Conservation (phyloP, 2,113 vertebrate species). For the Salvelinus fontinalis region DNA sequence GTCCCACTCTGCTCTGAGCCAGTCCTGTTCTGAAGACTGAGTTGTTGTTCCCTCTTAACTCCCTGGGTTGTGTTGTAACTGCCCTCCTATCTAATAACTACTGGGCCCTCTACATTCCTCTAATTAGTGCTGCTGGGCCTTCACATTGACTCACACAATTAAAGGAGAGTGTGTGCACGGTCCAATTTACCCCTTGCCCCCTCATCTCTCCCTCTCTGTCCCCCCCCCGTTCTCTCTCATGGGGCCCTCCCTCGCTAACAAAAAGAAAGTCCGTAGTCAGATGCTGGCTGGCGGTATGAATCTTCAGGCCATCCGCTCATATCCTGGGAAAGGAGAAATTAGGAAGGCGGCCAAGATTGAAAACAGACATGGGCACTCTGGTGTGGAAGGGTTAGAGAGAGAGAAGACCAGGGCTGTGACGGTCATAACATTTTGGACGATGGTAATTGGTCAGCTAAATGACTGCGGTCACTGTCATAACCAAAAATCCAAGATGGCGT, state of each 20-base stretch:
- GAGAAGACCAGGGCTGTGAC: no score
- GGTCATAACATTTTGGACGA: no score
- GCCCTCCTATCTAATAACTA: conserved; percentile 49
- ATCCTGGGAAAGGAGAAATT: no score
- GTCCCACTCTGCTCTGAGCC: background rate
- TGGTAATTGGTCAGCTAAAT: no score
- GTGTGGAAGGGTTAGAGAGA: no score
- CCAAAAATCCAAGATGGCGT: no score
- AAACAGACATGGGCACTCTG: conserved; percentile 38
- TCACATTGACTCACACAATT: conserved; percentile 61
- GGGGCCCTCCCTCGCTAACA: conserved; percentile 20
- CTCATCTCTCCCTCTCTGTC: background rate
- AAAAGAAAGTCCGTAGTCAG: conserved; percentile 74
- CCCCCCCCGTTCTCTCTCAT: background rate
- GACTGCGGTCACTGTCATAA: no score
- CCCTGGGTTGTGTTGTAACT: conserved; percentile 35
- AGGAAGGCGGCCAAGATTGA: no score
- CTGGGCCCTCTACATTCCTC: conserved; percentile 34
- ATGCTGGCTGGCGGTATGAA: conserved; percentile 72
- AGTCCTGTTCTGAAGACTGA: background rate
- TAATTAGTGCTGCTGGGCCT: conserved; percentile 59
- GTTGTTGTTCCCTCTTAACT: conserved; percentile 13
- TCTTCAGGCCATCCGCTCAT: no score
- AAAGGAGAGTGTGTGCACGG: conserved; percentile 52
- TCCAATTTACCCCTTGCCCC: conserved; percentile 42